Percentiles rank a stretch among this genome's conserved stretches.
Evolutionary conservation across 2,888 invertebrate species (phyloP).

Genomic region (Pterostichus niger): DNA sequence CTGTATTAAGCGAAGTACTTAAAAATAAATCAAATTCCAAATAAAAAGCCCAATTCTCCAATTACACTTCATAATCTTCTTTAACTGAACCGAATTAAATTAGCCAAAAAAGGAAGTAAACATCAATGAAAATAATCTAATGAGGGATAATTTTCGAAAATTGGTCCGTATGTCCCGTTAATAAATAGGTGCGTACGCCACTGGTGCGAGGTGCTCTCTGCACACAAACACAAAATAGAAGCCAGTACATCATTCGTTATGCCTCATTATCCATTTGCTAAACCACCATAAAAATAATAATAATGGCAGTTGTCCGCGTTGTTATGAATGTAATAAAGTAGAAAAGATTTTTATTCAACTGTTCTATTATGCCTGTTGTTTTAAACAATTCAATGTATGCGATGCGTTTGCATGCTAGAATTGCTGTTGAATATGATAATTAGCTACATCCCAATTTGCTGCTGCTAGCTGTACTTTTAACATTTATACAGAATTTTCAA

Average conservation of each 20-base stretch:
- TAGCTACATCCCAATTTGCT: background rate
- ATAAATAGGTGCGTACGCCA: slow-evolving; percentile 23
- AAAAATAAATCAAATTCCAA: slow-evolving; percentile 3
- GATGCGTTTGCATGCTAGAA: slow-evolving; percentile 8
- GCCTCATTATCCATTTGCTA: slow-evolving; percentile 66
- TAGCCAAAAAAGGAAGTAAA: slow-evolving; percentile 38
- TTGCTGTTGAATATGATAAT: background rate
- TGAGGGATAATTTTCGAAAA: slow-evolving; percentile 49
- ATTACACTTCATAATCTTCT: slow-evolving; percentile 27
- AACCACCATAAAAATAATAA: slow-evolving; percentile 66
- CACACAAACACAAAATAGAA: slow-evolving; percentile 30
- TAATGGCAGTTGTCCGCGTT: slow-evolving; percentile 64
- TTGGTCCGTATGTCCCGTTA: slow-evolving; percentile 41
- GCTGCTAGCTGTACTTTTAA: too few relatives aligned
- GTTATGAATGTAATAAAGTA: slow-evolving; percentile 64
- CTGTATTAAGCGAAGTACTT: background rate
- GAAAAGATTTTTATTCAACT: slow-evolving; percentile 64
- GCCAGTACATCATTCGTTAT: slow-evolving; percentile 61
- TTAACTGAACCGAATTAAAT: slow-evolving; percentile 28
- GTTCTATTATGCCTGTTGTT: slow-evolving; percentile 47
- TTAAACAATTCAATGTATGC: slow-evolving; percentile 47
- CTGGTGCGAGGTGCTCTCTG: slow-evolving; percentile 29
- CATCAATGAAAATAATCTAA: slow-evolving; percentile 33
- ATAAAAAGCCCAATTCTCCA: slow-evolving; percentile 23
- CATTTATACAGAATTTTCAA: too few relatives aligned